These are phyloP conservation scores for Cerastis leucographa DNA, from an alignment of 2,888 invertebrate genomes.

Conservation along the genomic window DNA sequence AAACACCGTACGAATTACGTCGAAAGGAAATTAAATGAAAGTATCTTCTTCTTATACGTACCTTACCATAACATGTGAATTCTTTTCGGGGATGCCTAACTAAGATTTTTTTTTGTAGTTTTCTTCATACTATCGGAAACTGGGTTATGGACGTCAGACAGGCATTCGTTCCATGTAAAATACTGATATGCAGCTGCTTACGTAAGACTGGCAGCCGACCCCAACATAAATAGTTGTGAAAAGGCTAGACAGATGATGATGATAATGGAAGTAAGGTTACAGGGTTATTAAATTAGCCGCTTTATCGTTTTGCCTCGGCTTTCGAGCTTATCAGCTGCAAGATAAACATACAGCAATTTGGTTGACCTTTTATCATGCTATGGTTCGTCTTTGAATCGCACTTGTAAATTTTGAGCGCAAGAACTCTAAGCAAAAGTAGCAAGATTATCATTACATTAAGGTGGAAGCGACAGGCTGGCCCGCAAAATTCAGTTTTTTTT, in stretches of 20 bases:
- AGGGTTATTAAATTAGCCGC: neutral
- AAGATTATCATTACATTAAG: too few relatives aligned
- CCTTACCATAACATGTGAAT: neutral
- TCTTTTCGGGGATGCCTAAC: neutral
- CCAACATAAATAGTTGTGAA: neutral
- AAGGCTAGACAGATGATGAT: neutral
- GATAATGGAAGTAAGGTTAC: neutral
- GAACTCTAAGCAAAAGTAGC: neutral
- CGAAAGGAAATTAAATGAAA: constrained; percentile 44
- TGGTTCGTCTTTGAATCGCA: neutral
- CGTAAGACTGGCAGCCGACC: neutral
- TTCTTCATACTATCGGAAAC: neutral
- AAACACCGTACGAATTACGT: constrained; percentile 36
- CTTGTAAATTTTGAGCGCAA: neutral
- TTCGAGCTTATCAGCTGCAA: neutral
- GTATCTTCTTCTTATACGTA: constrained; percentile 28
- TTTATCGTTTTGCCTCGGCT: neutral
- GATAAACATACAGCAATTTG: neutral
- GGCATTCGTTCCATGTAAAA: neutral
- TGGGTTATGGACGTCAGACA: neutral
- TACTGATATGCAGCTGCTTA: neutral
- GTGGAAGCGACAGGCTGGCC: too few relatives aligned
- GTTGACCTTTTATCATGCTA: too few relatives aligned
- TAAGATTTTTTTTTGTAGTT: neutral
- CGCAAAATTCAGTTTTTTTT: too few relatives aligned